These are phyloP conservation scores for Notothenia coriiceps DNA, from an alignment of 2,113 vertebrate genomes.

Conservation along the genomic window DNA sequence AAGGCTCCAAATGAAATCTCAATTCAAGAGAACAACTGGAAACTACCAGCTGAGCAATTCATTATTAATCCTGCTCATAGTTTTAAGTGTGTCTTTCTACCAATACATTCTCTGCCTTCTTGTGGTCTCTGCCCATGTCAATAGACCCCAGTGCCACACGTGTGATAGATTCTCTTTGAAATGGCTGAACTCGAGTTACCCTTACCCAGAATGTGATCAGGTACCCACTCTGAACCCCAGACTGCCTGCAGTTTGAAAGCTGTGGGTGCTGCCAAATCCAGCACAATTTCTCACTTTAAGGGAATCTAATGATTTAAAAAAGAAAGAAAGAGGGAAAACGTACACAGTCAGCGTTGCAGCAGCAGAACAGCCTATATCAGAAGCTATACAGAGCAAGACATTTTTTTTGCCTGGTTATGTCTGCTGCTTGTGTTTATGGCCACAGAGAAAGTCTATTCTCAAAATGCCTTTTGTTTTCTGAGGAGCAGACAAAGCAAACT, in stretches of 20 bases:
- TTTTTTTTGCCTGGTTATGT: slow-evolving; percentile 43
- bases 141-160: slow-evolving; percentile 21
- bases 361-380: slow-evolving; percentile 31
- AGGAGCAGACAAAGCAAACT: slow-evolving; percentile 34
- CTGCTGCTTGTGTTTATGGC: slow-evolving; percentile 48
- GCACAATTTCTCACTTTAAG: slow-evolving; percentile 45
- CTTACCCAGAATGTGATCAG: slow-evolving; percentile 48
- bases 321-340: slow-evolving; percentile 1
- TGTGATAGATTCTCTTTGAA: slow-evolving; percentile 73
- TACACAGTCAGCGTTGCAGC: slow-evolving; percentile 32
- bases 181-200: slow-evolving; percentile 53
- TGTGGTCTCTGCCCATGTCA: slow-evolving; percentile 8
- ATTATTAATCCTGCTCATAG: slow-evolving; percentile 22
- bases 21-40: slow-evolving; percentile 35
- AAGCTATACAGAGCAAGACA: slow-evolving; percentile 27
- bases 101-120: not conserved
- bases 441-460: slow-evolving; percentile 53
- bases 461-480: not conserved
- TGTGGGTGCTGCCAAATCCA: slow-evolving; percentile 37
- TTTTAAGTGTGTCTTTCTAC: slow-evolving; percentile 36
- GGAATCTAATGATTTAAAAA: slow-evolving; percentile 25
- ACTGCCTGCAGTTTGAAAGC: slow-evolving; percentile 27
- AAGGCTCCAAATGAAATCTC: slow-evolving; percentile 22
- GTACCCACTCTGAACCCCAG: slow-evolving; percentile 41
- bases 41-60: slow-evolving; percentile 25